Base-by-base conservation (phyloP, 2,797 vertebrate species). In the Sebastes cheni region DNA sequence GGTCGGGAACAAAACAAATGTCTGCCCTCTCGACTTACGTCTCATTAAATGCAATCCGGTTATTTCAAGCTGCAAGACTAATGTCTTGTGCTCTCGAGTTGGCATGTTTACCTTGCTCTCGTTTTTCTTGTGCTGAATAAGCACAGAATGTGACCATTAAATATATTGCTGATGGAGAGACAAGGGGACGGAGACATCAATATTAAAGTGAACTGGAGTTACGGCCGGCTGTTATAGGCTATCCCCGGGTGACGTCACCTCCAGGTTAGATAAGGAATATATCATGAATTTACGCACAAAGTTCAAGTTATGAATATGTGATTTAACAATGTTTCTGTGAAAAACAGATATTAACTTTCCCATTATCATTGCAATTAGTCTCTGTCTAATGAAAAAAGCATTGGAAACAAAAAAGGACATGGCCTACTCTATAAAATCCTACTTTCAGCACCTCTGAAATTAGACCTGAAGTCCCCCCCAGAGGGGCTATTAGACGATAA, bases 81-180 rank as follows among this genome's bases (percentile, higher is more conserved):
- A 91, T 91, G 91, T 83, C 90, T 87, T 46, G 65, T 85, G 86
- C 91, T 91, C 79, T 90, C 83, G 67, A 75, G 88, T 75, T 89
- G 92, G 89, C 93, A 91, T 95, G 90, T 94, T 94, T 95, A 94
- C 93, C 87, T 89, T 75, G 86, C 91, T 90, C 92, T 88, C 76
- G 67, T 89, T 91, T 90, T 84, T 86, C 91, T 86, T 73, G 82
- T 94, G 94, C 93, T 95, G 93, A 95, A 95, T 95, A 94, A 91
- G 94, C 93, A 85, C 67, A 77, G 86, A 91, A 91, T 87, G 89
- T 89, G 93, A 92, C 93, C 92, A 94, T 95, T 94, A 95, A 90
- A 93, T 88, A 84, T 95, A 95, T 95, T 95, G 93, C 94, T 94
- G 94, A 94, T 93, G 89, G 87, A 84, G 89, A 91, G 85, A 91